These are phyloP conservation scores for Ditula angustiorana DNA, from an alignment of 2,888 invertebrate species.

Conservation along the genomic window DNA sequence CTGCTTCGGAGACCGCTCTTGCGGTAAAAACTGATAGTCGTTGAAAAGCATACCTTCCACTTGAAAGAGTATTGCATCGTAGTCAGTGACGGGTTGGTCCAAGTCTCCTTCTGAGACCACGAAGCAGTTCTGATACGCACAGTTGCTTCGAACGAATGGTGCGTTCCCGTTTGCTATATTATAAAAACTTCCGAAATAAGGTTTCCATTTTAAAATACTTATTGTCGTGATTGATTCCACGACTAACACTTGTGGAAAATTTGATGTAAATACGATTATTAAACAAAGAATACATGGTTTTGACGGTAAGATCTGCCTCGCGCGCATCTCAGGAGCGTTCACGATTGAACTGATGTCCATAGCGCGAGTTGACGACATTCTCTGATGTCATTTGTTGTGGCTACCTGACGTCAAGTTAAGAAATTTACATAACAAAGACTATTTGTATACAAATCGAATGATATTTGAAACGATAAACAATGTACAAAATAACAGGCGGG, in stretches of 20 bases:
- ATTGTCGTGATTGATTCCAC: neutral
- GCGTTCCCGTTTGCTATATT: neutral
- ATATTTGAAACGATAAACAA: too few species aligned
- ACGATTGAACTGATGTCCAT: neutral
- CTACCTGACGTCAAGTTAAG: neutral
- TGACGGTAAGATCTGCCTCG: neutral
- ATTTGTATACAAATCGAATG: neutral
- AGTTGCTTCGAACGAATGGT: neutral
- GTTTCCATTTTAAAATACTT: slow-evolving; percentile 1
- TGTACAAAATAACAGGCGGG: too few species aligned
- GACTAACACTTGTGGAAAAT: neutral
- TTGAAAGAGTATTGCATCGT: neutral
- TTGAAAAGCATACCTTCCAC: neutral
- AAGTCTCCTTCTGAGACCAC: neutral
- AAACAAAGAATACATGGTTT: neutral
- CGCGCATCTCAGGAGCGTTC: neutral
- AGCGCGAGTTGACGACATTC: neutral
- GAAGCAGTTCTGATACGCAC: neutral
- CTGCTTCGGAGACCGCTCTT: neutral
- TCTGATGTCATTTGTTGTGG: slow-evolving; percentile 1
- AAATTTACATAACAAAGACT: slow-evolving; percentile 2
- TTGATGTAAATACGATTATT: neutral
- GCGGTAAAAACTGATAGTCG: neutral
- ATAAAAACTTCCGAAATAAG: neutral
- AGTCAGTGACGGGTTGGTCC: neutral